A percentile compares a stretch with the other conserved stretches of the same genome.
phyloP scores from a whole-genome alignment of 2,113 vertebrate genomes.

The Gymnogyps californianus region DNA sequence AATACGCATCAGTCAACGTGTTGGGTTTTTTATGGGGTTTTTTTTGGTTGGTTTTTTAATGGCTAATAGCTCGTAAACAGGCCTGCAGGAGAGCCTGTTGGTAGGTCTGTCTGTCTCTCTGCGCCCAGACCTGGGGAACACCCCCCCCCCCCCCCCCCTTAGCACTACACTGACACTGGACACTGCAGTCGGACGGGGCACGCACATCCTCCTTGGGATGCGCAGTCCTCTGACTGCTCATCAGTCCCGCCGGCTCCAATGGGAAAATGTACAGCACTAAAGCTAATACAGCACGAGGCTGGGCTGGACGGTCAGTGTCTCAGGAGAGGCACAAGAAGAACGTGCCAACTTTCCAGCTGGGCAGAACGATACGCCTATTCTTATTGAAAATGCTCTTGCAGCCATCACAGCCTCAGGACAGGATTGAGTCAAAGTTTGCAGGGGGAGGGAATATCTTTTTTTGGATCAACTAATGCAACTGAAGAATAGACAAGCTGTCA shows the following conservation, averaged over 20 bases:
- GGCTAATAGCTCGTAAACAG: neutral
- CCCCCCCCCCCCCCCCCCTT: no score
- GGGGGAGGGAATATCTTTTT: neutral
- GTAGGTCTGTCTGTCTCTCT: neutral
- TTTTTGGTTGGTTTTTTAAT: neutral
- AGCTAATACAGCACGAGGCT: fast-evolving
- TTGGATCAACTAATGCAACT: neutral
- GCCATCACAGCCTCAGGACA: neutral
- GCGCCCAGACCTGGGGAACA: neutral
- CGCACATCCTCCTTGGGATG: fast-evolving
- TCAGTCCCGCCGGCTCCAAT: fast-evolving
- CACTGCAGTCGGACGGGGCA: fast-evolving
- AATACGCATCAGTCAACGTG: neutral
- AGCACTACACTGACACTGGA: fast-evolving
- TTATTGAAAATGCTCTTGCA: neutral
- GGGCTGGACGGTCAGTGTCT: neutral
- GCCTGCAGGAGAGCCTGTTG: neutral
- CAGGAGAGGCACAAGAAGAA: fast-evolving
- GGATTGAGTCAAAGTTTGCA: neutral
- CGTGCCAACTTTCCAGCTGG: fast-evolving
- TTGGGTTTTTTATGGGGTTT: fast-evolving
- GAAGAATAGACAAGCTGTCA: constrained; percentile 15
- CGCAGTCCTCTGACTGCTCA: neutral
- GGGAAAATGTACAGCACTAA: neutral
- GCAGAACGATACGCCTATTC: neutral